Base-by-base conservation (phyloP, 1,140 invertebrate genomes). In the Drosophila insularis region DNA sequence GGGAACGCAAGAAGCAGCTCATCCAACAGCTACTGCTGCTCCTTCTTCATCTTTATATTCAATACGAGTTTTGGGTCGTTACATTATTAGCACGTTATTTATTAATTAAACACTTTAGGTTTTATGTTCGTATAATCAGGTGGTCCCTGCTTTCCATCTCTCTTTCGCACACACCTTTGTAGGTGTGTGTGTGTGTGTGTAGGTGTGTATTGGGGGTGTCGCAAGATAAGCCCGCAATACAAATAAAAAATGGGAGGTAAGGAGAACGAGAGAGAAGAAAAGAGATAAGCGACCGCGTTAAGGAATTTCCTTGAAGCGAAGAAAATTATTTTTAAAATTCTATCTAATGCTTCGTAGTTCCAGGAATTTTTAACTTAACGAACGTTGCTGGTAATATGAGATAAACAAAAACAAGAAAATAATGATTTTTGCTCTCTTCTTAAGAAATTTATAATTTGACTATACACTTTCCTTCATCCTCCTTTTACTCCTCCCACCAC, bases 51-150 rank as follows among this genome's bases (percentile, higher is more conserved):
- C 37, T 35, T 68, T 3, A 35, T 72, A 35, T 72, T 64, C 27
- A 65, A 54, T 60, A 62, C 40, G 66, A 58, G 62, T 74, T 61
- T 71, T 10, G 10, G 17, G 5, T 68, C 63, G 59, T 74, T 87
- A 76, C 84, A 84, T 87, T 87, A 87, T 89, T 87, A 82, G 69
- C 79, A 80, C 84, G 84, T 87, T 87, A 87, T 87, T 87, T 89
- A 89, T 87, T 87, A 87, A 87, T 87, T 87, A 87, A 87, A 84
- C 84, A 87, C 76, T 87, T 76, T 35, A 80, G 62, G 71, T 87
- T 82, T 78, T 87, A 55, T 67, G 75, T 72, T 59, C 59, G 61
- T 64, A 60, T 86, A 82, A 86, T 89, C 80, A 76, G 71, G 53
- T 53, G 71, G 60, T 62, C 81, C 77, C 53, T 58, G 21, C 31